Evolutionary conservation across 1,140 invertebrate genomes (phyloP).

Genomic region (Drosophila punjabiensis): DNA sequence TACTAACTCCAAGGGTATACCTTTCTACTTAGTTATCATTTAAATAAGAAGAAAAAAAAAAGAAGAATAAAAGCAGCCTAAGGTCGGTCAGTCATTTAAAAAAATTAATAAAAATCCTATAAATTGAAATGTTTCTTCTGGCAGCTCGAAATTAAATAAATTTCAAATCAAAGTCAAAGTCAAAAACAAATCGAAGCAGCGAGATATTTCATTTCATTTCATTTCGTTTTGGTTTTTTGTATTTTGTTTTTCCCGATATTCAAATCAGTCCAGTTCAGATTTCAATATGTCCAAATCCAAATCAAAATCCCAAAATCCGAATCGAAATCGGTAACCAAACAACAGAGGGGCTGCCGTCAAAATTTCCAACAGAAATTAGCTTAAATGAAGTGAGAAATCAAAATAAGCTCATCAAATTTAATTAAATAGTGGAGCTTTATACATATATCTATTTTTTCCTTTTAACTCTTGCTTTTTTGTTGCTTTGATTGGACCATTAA

Average conservation of each 20-base stretch:
- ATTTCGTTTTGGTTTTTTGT: neutral
- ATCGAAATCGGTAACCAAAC: constrained; percentile 27
- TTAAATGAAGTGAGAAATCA: constrained; percentile 82
- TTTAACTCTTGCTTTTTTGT: constrained; percentile 23
- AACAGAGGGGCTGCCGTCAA: constrained; percentile 36
- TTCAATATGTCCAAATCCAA: constrained; percentile 51
- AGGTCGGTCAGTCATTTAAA: constrained; percentile 70
- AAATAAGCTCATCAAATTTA: constrained; percentile 80
- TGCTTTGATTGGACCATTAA: constrained; percentile 57
- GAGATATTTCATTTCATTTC: neutral
- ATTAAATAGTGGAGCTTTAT: constrained; percentile 70
- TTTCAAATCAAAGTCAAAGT: constrained; percentile 14
- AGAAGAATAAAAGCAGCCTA: constrained; percentile 11
- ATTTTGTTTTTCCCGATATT: constrained; percentile 20
- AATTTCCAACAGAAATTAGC: constrained; percentile 71
- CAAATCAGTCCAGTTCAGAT: constrained; percentile 37
- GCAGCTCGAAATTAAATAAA: constrained; percentile 40
- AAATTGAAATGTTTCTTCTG: constrained; percentile 51
- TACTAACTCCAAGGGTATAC: neutral
- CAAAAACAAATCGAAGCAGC: constrained; percentile 33
- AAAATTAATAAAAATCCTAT: constrained; percentile 78
- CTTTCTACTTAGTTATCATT: neutral
- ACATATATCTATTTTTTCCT: constrained; percentile 15
- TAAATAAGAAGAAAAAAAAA: neutral
- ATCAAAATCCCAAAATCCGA: constrained; percentile 50